phyloP scores from a whole-genome alignment of 2,888 invertebrate genomes.

The Tubulanus polymorphus region DNA sequence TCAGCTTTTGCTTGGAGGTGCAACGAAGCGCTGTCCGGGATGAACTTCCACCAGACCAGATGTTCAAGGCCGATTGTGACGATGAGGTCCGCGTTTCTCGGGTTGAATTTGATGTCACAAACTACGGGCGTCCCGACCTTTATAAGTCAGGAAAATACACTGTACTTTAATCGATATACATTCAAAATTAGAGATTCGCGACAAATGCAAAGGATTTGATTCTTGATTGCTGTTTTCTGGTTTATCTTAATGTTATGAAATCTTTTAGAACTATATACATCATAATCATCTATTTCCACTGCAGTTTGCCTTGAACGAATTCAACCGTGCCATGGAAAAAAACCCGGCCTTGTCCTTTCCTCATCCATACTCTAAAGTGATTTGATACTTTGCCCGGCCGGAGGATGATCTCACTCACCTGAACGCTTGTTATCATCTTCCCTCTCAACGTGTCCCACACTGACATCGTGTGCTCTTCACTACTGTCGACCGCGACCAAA shows the following conservation, averaged over 20 bases:
- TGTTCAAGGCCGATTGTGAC: constrained; percentile 47
- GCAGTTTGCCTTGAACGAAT: constrained; percentile 2
- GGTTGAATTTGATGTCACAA: constrained; percentile 38
- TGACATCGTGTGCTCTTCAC: constrained; percentile 32
- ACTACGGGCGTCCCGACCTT: constrained; percentile 38
- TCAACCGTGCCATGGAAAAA: not conserved
- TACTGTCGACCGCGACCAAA: constrained; percentile 35
- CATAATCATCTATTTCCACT: not conserved
- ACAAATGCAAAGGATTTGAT: too few relatives aligned
- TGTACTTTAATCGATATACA: too few relatives aligned
- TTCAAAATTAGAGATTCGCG: too few relatives aligned
- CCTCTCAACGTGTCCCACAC: constrained; percentile 36
- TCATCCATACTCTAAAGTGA: not conserved
- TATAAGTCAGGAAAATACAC: constrained; percentile 4
- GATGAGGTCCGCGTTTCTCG: constrained; percentile 31
- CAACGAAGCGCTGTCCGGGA: constrained; percentile 26
- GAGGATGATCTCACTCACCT: constrained; percentile 19
- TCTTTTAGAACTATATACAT: too few relatives aligned
- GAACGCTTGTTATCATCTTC: constrained; percentile 21
- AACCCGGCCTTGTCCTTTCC: too few relatives aligned
- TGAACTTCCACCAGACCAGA: constrained; percentile 43
- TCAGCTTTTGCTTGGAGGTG: constrained; percentile 32
- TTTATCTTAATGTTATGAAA: too few relatives aligned
- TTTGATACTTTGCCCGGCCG: not conserved
- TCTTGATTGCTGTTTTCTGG: too few relatives aligned